Base-by-base conservation (phyloP, 1,140 invertebrate genomes). In the Cephus cinctus region DNA sequence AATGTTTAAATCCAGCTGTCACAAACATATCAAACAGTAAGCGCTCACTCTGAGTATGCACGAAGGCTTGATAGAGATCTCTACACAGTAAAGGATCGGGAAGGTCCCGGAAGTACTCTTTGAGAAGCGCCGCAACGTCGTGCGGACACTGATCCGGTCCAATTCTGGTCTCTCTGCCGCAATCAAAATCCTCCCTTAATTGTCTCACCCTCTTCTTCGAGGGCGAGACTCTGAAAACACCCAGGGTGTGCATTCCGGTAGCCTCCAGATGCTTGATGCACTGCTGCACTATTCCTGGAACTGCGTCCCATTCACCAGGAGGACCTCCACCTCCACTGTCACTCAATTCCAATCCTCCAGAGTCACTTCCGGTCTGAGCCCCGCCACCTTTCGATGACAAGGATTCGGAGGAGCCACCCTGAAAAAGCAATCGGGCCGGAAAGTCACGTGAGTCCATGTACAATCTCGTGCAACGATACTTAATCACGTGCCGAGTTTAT, bases 21-120 rank as follows among this genome's bases (percentile, higher is more conserved):
- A n/a, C n/a, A n/a, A n/a, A n/a, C n/a, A n/a, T n/a, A n/a, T n/a
- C n/a, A n/a, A n/a, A n/a, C n/a, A n/a, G n/a, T n/a, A n/a, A 44
- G 32, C n/a, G 22, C 85, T 86, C 80, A 96, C 94, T 90, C 80
- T 94, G 90, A 16, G 92, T 94, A 60, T 90, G 85, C 36, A 97
- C 80, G 75, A 96, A 95, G 23, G 90, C 87, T 49, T 86, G 82
- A 68, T 96, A 96, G 1, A 97, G 80, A 65, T 93, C 88, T 54
- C 87, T 81, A 57, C 92, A 95, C 1, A 98, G 82, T 14, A 98
- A 76, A 3, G 94, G 91, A 67, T 98, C 94, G 0, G 94, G 94
- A 31, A 98, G 76, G 69, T 97, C 94, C 19, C 94, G 80, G 54
- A 97, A 86, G 76, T 89, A 96, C 69, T 97, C 94, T 68, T 98